Evolutionary conservation across 1,140 invertebrate genomes (phyloP), one percentile per base, ranked within the genome.

Genomic region (Pteromalus puparum): DNA sequence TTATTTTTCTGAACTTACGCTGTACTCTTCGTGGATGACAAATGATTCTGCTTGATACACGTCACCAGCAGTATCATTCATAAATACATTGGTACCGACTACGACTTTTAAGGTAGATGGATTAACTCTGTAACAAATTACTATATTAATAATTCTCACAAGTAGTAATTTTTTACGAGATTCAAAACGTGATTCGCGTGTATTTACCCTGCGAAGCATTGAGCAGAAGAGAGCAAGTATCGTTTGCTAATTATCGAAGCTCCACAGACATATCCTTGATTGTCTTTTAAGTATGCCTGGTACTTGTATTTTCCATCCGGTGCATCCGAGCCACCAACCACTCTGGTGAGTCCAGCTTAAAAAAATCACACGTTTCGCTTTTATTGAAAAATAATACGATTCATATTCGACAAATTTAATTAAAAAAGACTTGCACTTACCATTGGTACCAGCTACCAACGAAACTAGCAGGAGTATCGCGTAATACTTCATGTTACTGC

Each of bases 171-270:
- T 42, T 72, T n/a, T 30, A 15, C 1, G 30, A 46, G 24, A 18
- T n/a, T 42, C 18, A 9, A 53, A 48, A 28, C 26, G n/a, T 24
- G 46, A 48, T 28, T 46, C 6, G 38, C 61, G 53, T 30, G 53
- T 30, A 34, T 28, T 61, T 42, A 80, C 78, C 10, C 28, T 10
- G 0, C 1, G 10, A 80, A 10, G 18, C 78, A 80, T 6, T 26
- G 61, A 26, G 28, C 78, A n/a, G 65, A 34, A 0, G n/a, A 70
- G 13, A 80, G 30, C 15, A 70, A 10, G 21, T 80, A 80, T 24
- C 65, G 30, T 21, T 80, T 65, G 30, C 38, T 28, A 34, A 80
- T 68, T 6, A 80, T 80, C n/a, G 48, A 34, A 38, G 78, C 65
- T 67, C 65, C 78, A 46, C 78, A 70, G 6, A 70, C 24, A 42